A percentile compares a stretch with the other conserved stretches of the same genome.
phyloP scores from a whole-genome alignment of 2,797 vertebrate species.

The Chromobotia macracanthus region DNA sequence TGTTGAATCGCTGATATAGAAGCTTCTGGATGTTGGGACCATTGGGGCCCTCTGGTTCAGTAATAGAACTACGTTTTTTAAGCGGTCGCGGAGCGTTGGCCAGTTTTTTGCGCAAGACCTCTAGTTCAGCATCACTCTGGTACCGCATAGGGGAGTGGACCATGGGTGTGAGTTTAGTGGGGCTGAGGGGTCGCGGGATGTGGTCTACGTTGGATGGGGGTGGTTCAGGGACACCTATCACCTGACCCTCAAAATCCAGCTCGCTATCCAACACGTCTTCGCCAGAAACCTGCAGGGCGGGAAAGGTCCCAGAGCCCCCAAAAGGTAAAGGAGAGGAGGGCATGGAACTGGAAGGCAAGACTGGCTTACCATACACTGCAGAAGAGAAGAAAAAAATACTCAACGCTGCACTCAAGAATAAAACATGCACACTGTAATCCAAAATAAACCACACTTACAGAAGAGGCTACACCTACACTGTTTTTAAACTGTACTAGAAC shows the following conservation, averaged over 20 bases:
- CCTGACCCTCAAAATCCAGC: slow-evolving; percentile 75
- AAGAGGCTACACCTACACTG: no score
- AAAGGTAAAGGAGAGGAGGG: slow-evolving; percentile 91
- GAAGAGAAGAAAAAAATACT: slow-evolving; percentile 47
- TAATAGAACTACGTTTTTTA: slow-evolving; percentile 98
- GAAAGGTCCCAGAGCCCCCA: slow-evolving; percentile 76
- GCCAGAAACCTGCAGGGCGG: slow-evolving; percentile 66
- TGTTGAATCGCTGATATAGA: slow-evolving; percentile 97
- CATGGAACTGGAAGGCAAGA: slow-evolving; percentile 85
- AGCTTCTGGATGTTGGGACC: slow-evolving; percentile 98
- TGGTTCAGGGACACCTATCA: slow-evolving; percentile 51
- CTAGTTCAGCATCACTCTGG: slow-evolving; percentile 95
- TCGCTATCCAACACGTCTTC: slow-evolving; percentile 76
- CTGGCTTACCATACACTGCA: slow-evolving; percentile 95
- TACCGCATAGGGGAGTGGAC: slow-evolving; percentile 95
- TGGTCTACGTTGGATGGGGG: slow-evolving; percentile 85
- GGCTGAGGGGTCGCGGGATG: slow-evolving; percentile 95
- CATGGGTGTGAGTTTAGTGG: slow-evolving; percentile 95
- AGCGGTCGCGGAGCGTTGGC: slow-evolving; percentile 93
- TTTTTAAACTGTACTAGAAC: no score
- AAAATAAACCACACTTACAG: neutral
- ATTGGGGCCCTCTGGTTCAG: slow-evolving; percentile 94
- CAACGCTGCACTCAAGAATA: neutral
- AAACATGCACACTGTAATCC: no score
- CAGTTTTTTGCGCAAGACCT: slow-evolving; percentile 90